phyloP scores from a whole-genome alignment of 1,140 invertebrate genomes.

The Drosophila simulans region DNA sequence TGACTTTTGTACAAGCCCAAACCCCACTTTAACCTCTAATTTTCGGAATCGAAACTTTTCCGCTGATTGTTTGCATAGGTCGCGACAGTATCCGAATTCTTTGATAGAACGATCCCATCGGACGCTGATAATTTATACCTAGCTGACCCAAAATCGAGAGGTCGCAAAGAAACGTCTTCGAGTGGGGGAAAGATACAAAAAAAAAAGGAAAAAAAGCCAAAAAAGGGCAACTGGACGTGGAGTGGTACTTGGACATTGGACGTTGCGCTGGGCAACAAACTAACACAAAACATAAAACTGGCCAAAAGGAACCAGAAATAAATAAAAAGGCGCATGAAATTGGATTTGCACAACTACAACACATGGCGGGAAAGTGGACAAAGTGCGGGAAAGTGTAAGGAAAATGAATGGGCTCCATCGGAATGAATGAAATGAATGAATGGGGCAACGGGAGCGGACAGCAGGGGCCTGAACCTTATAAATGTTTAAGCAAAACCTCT shows the following conservation, averaged over 20 bases:
- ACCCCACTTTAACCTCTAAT: constrained; percentile 3
- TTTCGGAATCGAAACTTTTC: constrained; percentile 26
- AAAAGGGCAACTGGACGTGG: constrained; percentile 8
- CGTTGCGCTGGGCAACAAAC: constrained; percentile 51
- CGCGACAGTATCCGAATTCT: constrained; percentile 8
- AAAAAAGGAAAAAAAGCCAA: not conserved
- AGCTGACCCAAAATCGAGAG: constrained; percentile 25
- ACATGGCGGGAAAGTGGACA: constrained; percentile 37
- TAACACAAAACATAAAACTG: constrained; percentile 13
- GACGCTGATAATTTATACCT: constrained; percentile 62
- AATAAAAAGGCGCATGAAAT: constrained; percentile 64
- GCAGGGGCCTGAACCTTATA: constrained; percentile 33
- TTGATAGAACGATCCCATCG: not conserved
- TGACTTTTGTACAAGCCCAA: constrained; percentile 13
- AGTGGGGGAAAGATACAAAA: constrained; percentile 1
- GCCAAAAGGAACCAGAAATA: constrained; percentile 29
- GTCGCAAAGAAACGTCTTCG: not conserved
- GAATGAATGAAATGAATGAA: constrained; percentile 65
- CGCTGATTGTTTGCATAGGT: constrained; percentile 62
- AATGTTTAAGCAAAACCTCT: constrained; percentile 38
- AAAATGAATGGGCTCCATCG: constrained; percentile 13
- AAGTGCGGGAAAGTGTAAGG: constrained; percentile 7
- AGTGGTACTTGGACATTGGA: constrained; percentile 23
- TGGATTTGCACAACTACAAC: constrained; percentile 61
- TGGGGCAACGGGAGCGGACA: constrained; percentile 20